Base-by-base conservation (phyloP, 2,113 vertebrate genomes). In the Hippoglossus stenolepis region DNA sequence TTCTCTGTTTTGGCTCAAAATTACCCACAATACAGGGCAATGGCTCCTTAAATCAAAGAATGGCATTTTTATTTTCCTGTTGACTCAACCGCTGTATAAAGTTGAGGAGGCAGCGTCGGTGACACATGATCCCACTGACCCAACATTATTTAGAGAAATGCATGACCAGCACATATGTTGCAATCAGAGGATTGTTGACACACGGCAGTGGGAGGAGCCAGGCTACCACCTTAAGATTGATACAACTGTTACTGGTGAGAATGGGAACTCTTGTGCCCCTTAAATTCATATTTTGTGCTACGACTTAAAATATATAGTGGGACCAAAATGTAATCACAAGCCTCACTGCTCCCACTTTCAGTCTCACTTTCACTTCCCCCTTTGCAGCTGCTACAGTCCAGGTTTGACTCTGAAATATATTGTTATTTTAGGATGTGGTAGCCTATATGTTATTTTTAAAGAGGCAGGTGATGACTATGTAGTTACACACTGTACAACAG, bases 351-450 rank as follows among this genome's bases (percentile, higher is more conserved):
- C 35, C 9, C 40, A 43, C 40, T 12, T 40, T 40, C 38, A 70
- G 20, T 63, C n/a, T 10, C 70, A 54, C 24, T 78, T 69, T 79
- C 23, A 82, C 21, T 73, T 62, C 70, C 59, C 26, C 4, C 2
- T 57, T 73, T 17, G 4, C 40, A 65, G 47, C 17, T 65, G 18
- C 8, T 15, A 1, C n/a, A 14, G n/a, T 47, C 26, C 13, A 26
- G 2, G 21, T 2, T 35, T 63, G 5, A 3, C 23, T 57, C 35
- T 17, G 9, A 60, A 53, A 45, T 20, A 20, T 6, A 20, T 28
- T 8, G 9, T 75, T 59, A 59, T 17, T 43, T 43, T 58, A 18
- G 15, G 51, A 4, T 68, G 20, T n/a, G 51, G 51, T 18, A 17
- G 47, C 49, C 2, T 11, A 26, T 35, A 15, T 21, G 38, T 24